Percentiles rank a stretch among this genome's conserved stretches.
phyloP scores from a whole-genome alignment of 2,888 invertebrate genomes.

The Hirudinaria manillensis region DNA sequence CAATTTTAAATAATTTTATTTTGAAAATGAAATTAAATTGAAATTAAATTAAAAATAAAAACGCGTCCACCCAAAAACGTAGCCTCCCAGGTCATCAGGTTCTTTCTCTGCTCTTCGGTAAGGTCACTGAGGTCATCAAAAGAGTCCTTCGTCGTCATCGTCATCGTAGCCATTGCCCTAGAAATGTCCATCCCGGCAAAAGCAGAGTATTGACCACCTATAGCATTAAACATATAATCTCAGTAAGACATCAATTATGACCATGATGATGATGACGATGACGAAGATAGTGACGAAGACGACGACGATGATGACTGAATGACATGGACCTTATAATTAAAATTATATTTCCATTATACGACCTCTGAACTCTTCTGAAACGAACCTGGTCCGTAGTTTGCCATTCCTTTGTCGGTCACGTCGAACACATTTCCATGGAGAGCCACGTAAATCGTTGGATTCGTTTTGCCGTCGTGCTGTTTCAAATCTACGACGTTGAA shows the following conservation, averaged over 20 bases:
- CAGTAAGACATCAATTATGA: neutral
- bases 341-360: too few relatives aligned
- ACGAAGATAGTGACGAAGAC: too few relatives aligned
- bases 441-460: slow-evolving; percentile 33
- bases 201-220: slow-evolving; percentile 33
- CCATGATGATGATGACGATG: too few relatives aligned
- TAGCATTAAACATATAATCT: neutral
- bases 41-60: neutral
- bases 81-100: slow-evolving; percentile 32
- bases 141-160: slow-evolving; percentile 29
- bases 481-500: slow-evolving; percentile 33
- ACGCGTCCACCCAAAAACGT: slow-evolving; percentile 29
- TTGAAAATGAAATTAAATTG: neutral
- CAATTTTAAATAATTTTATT: neutral
- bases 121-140: slow-evolving; percentile 36
- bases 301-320: too few relatives aligned
- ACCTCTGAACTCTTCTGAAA: too few relatives aligned
- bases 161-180: slow-evolving; percentile 36
- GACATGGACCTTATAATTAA: too few relatives aligned
- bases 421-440: slow-evolving; percentile 35
- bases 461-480: slow-evolving; percentile 28
- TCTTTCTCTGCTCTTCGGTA: slow-evolving; percentile 28
- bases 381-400: slow-evolving; percentile 36
- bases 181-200: slow-evolving; percentile 37
- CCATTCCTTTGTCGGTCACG: slow-evolving; percentile 35